phyloP scores from a whole-genome alignment of 2,888 invertebrate species.

The Pycnomerus fuliginosus region DNA sequence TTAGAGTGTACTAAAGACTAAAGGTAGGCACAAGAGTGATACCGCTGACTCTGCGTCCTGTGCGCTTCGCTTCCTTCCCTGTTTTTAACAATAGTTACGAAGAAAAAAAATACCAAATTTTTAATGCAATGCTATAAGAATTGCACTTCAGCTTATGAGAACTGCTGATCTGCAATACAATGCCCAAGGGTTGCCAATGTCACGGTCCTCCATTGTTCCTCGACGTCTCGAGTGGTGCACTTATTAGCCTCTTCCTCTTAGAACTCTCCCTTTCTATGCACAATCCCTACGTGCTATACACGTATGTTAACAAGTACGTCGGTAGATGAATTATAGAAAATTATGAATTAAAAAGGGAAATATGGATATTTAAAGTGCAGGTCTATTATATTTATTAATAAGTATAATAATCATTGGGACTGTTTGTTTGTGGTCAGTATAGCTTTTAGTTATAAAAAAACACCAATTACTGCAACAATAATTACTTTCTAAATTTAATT shows the following conservation, averaged over 20 bases:
- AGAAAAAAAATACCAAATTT: too few relatives aligned
- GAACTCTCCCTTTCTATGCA: conserved; percentile 25
- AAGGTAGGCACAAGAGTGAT: conserved; percentile 23
- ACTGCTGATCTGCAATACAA: conserved; percentile 23
- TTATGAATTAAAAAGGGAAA: too few relatives aligned
- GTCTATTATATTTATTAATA: too few relatives aligned
- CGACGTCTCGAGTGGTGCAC: conserved; percentile 33
- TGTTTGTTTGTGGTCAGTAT: too few relatives aligned
- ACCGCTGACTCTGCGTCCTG: conserved; percentile 11
- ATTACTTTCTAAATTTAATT: too few relatives aligned
- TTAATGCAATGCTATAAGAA: too few relatives aligned
- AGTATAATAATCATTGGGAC: too few relatives aligned
- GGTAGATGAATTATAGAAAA: conserved; percentile 10
- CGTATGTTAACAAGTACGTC: conserved; percentile 18
- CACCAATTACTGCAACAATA: too few relatives aligned
- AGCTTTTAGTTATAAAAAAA: too few relatives aligned
- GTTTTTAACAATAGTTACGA: too few relatives aligned
- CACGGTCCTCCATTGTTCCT: conserved; percentile 31
- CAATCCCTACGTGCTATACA: conserved; percentile 7
- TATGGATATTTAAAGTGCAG: too few relatives aligned
- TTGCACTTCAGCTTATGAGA: too few relatives aligned
- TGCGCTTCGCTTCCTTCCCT: conserved; percentile 10
- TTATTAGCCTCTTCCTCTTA: conserved; percentile 33
- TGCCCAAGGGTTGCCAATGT: conserved; percentile 31
- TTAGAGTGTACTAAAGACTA: conserved; percentile 40